Evolutionary conservation across 2,113 vertebrate species (phyloP).

Genomic region (Pituophis catenifer): DNA sequence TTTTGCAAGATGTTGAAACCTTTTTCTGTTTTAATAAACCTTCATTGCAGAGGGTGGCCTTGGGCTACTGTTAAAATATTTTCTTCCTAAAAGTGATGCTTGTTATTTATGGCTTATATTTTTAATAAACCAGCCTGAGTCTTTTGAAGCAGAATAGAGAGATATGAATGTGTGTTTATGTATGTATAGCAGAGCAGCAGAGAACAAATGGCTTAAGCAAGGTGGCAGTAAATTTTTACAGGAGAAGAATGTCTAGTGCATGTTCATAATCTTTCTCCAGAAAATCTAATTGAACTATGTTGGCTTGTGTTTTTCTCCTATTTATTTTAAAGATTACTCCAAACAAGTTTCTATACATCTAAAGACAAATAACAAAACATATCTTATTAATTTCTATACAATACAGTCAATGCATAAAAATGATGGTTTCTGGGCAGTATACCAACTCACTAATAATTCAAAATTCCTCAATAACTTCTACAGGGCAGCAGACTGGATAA

Average conservation of each 20-base stretch:
- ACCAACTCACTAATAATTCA: background rate
- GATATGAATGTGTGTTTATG: background rate
- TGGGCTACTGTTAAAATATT: background rate
- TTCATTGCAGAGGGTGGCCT: background rate
- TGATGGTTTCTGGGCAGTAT: slow-evolving; percentile 5
- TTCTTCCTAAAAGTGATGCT: background rate
- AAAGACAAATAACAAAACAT: slow-evolving; percentile 29
- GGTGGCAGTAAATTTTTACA: background rate
- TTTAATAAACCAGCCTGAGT: background rate
- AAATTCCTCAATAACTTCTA: slow-evolving; percentile 1
- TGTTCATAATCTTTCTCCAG: background rate
- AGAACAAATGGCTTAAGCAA: background rate
- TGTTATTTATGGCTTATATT: background rate
- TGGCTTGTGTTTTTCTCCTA: slow-evolving; percentile 30
- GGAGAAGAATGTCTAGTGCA: background rate
- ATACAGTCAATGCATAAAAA: background rate
- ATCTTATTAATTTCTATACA: slow-evolving; percentile 35
- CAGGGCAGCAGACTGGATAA: background rate
- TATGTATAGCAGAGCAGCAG: background rate
- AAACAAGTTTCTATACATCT: slow-evolving; percentile 11
- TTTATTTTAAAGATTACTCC: slow-evolving; percentile 12
- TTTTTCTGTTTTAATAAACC: background rate
- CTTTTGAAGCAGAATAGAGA: background rate
- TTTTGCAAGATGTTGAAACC: background rate
- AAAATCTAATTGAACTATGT: slow-evolving; percentile 34